Evolutionary conservation across 2,113 vertebrate genomes (phyloP).

Genomic region (Isichthys henryi): DNA sequence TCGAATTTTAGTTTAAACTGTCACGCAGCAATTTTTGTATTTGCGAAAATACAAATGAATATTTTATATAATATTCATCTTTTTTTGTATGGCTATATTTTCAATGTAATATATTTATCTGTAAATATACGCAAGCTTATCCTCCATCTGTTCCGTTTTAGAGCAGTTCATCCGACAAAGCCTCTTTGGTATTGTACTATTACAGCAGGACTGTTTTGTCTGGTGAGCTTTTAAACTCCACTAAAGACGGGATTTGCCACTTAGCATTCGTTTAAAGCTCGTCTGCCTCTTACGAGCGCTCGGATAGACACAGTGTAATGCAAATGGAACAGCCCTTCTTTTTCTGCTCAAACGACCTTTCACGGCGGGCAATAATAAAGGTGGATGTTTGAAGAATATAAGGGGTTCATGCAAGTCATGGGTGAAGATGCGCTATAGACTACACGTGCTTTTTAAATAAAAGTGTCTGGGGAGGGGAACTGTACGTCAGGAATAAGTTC

Average conservation of each 20-base stretch:
- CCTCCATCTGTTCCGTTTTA: neutral
- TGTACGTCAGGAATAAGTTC: neutral
- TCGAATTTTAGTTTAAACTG: neutral
- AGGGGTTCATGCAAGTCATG: neutral
- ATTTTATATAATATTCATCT: neutral
- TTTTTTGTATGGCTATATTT: neutral
- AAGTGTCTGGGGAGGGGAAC: neutral
- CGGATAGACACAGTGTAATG: slow-evolving; percentile 33
- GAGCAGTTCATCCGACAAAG: neutral
- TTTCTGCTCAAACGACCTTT: neutral
- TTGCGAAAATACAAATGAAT: no score
- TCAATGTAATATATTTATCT: neutral
- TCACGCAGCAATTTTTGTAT: neutral
- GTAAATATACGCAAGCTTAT: neutral
- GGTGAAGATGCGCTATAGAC: neutral
- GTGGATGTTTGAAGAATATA: slow-evolving; percentile 9
- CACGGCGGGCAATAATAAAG: neutral
- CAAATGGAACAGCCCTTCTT: slow-evolving; percentile 24
- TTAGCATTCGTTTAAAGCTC: slow-evolving; percentile 34
- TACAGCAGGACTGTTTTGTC: neutral
- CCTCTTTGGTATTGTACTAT: neutral
- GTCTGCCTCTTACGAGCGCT: slow-evolving; percentile 30
- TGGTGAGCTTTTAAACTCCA: neutral
- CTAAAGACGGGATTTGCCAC: slow-evolving; percentile 3
- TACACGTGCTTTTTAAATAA: neutral